Conservation (phyloP, 2,113 vertebrate species). For the Numenius arquata region DNA sequence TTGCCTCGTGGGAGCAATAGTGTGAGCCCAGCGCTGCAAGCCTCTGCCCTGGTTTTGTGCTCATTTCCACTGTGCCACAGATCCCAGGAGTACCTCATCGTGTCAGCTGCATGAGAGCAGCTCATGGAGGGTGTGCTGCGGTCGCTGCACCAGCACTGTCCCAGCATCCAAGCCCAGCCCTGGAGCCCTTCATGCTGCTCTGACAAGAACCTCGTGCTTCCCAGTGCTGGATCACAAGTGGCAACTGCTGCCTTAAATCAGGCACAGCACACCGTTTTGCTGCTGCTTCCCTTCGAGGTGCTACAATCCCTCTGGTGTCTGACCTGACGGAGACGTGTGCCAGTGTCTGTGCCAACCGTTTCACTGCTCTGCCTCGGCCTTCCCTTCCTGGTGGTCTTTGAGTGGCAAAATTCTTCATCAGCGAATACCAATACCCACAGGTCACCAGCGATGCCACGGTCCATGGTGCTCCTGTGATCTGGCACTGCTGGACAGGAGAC, state of each 20-base stretch:
- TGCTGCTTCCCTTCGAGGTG: constrained; percentile 48
- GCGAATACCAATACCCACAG: constrained; percentile 14
- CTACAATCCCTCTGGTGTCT: not conserved
- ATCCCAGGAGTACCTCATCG: not conserved
- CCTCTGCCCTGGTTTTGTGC: not conserved
- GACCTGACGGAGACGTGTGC: not conserved
- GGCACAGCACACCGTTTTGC: constrained; percentile 1
- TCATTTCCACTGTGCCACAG: not conserved
- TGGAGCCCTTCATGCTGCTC: not conserved
- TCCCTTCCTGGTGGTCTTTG: not conserved
- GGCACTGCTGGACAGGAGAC: not conserved
- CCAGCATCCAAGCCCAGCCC: not conserved
- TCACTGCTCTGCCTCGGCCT: not conserved
- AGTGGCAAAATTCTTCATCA: too few relatives aligned
- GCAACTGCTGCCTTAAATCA: constrained; percentile 21
- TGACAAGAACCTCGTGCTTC: not conserved
- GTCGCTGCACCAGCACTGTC: not conserved
- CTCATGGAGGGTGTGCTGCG: not conserved
- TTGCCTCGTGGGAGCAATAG: not conserved
- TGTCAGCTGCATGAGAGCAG: not conserved
- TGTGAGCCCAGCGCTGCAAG: not conserved
- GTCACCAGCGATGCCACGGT: not conserved
- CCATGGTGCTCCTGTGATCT: not conserved
- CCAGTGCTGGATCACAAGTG: not conserved
- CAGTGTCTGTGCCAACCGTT: not conserved